Base-by-base conservation (phyloP, 2,113 vertebrate genomes). In the Eublepharis macularius region DNA sequence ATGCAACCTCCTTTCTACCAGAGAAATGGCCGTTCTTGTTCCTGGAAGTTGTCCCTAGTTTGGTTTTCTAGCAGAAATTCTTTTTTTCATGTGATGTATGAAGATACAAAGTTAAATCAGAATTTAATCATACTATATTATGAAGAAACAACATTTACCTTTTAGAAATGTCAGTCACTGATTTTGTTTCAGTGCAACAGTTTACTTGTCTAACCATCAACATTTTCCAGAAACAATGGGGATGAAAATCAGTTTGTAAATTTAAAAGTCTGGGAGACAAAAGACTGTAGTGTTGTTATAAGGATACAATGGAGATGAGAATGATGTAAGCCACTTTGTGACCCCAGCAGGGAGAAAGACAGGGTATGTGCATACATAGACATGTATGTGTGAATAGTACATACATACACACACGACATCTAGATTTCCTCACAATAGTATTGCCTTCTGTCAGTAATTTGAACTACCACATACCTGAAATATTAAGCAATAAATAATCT, bases 171-270 rank as follows among this genome's bases (percentile, higher is more conserved):
- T 0, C 14, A 81, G n/a, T 76, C 60, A 13, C 26, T 75, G 34
- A 77, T 9, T n/a, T n/a, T n/a, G n/a, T n/a, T 89, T 80, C 43
- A 85, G n/a, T 34, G 3, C 47, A 10, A 6, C 4, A 36, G 51
- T 76, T 32, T 4, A 2, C 17, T 80, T 54, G 29, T 70, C 29
- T 17, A 70, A 81, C 47, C 73, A 2, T 72, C 87, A 85, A 36
- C 69, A 2, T 2, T 45, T 72, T 45, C 41, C 78, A 88, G 65
- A 43, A 63, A 63, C 10, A 17, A 12, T 4, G 80, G 39, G 54
- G 89, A 83, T 34, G 75, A 90, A 81, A 75, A 12, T 13, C 81
- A n/a, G 2, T 82, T 80, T 85, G 86, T 81, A 41, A 45, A 6
- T n/a, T 80, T 1, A 6, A 76, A 88, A 34, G 6, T 10, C 81